Conservation (phyloP, 2,113 vertebrate genomes). For the Eptatretus burgeri region DNA sequence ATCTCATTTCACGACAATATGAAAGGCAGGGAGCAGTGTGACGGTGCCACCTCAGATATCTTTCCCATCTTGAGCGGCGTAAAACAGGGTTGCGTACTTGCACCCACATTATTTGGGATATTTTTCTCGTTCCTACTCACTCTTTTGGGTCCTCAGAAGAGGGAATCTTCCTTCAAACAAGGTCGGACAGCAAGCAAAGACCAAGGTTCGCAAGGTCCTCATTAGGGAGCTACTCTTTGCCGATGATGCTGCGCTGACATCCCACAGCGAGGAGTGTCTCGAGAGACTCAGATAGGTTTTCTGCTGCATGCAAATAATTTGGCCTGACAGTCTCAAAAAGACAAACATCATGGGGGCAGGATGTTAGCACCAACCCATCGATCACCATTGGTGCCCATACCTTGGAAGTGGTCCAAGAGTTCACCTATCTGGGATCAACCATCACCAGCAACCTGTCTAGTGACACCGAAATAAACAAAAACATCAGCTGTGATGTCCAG, state of each 20-base stretch:
- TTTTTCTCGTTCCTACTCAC: too few relatives aligned
- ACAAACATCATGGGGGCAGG: background rate
- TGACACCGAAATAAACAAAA: background rate
- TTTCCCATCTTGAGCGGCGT: too few relatives aligned
- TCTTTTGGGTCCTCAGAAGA: too few relatives aligned
- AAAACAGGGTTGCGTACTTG: too few relatives aligned
- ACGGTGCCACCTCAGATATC: background rate
- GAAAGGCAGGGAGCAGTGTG: background rate
- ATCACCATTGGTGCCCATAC: background rate
- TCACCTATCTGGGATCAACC: background rate
- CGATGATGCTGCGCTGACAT: too few relatives aligned
- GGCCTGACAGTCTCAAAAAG: background rate
- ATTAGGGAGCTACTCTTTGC: too few relatives aligned
- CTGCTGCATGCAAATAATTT: background rate
- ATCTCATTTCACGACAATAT: background rate
- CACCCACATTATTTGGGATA: too few relatives aligned
- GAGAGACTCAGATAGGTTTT: background rate
- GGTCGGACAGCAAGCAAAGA: too few relatives aligned
- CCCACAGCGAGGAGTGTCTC: background rate
- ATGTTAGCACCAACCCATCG: background rate
- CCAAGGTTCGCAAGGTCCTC: too few relatives aligned
- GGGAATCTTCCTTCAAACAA: too few relatives aligned
- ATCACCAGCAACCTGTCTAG: background rate
- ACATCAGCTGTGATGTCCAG: background rate
- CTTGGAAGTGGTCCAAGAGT: background rate